phyloP scores from a whole-genome alignment of 2,113 vertebrate species.

The Rynchops niger region DNA sequence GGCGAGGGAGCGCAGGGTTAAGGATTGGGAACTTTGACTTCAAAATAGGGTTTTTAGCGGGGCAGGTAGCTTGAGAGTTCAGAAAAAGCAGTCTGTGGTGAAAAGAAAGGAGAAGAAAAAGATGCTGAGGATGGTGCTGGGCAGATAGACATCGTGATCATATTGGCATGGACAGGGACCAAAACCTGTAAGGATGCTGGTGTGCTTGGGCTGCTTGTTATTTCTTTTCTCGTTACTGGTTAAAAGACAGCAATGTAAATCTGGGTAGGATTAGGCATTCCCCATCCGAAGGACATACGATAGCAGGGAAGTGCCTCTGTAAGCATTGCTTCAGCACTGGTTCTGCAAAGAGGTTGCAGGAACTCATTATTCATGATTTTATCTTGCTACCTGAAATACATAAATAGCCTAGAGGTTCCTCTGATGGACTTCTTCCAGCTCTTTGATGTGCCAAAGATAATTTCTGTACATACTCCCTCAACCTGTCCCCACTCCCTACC shows the following conservation, averaged over 20 bases:
- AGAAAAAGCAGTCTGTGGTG: background rate
- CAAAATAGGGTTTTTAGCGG: background rate
- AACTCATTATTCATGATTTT: constrained; percentile 67
- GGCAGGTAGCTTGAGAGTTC: background rate
- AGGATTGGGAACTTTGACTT: background rate
- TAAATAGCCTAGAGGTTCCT: constrained; percentile 64
- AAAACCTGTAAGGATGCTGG: background rate
- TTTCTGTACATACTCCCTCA: constrained; percentile 64
- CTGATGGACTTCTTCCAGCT: constrained; percentile 65
- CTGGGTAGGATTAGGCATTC: background rate
- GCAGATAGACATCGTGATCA: background rate
- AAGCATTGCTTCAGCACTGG: background rate
- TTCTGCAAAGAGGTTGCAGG: constrained; percentile 56
- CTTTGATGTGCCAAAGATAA: constrained; percentile 72
- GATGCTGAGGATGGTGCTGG: background rate
- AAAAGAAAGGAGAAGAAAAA: background rate
- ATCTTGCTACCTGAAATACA: constrained; percentile 65
- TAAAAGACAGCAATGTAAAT: background rate
- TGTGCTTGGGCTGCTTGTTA: background rate
- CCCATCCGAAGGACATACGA: background rate
- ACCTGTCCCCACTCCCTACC: constrained; percentile 69
- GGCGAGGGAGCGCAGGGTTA: background rate
- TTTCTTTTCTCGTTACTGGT: background rate
- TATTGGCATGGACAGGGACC: background rate
- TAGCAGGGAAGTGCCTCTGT: background rate